Base-by-base conservation (phyloP, 1,140 invertebrate species). In the Homarus americanus region DNA sequence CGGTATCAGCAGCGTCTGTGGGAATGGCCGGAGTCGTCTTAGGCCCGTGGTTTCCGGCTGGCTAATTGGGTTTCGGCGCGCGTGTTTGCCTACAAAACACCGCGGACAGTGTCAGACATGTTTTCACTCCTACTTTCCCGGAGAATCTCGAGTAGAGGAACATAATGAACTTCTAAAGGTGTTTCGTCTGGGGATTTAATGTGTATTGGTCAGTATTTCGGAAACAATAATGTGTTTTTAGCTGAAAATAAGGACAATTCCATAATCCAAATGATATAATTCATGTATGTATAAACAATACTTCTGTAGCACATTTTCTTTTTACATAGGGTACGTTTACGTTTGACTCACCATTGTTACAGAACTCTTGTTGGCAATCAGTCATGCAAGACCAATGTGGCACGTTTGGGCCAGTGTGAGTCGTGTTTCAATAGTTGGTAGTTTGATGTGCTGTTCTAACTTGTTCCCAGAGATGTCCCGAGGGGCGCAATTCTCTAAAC, bases 401-500 rank as follows among this genome's bases (percentile, higher is more conserved):
- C 34, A 17, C 32, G 32, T 40, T 38, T 5, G 76, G 32, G 78
- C 9, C 41, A 34, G 49, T 53, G 79, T 63, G 78, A 49, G 78
- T 44, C 32, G 41, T 34, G 79, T 82, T 82, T 82, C 79, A 82
- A 82, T 82, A 82, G 79, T 82, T 82, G 49, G 36, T 36, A 58
- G 79, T 82, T 82, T 82, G 79, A 82, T 82, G 49, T 82, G 79
- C n/a, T 82, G 79, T 82, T 82, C 79, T 82, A 82, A 82, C 79
- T 82, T 82, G 79, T 82, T 82, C 49, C 49, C 49, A 63, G 32
- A 63, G 79, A 28, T 63, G 79, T 82, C 79, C 79, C 79, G 79
- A 34, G 79, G 49, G 79, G 32, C 79, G 15, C 44, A 34, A 36
- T 41, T 63, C 58, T 41, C 49, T 24, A 82, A 44, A 80, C 79